These are phyloP conservation scores for Cheirogaleus major DNA, from an alignment of 2,797 vertebrate species.

Conservation along the genomic window DNA sequence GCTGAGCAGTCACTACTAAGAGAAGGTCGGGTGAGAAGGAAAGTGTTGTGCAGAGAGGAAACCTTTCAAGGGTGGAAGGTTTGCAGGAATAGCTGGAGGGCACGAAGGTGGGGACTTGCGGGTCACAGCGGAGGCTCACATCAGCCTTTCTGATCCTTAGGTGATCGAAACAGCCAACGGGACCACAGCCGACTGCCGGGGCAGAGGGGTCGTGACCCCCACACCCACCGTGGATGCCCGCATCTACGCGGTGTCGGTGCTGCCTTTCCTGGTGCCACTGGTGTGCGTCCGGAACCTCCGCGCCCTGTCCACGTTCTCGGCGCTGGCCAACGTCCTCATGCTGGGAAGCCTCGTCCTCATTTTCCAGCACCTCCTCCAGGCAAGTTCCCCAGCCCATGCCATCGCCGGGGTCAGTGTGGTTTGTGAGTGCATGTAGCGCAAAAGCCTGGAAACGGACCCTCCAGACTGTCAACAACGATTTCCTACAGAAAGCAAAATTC, in stretches of 20 bases:
- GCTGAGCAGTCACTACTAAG: background rate
- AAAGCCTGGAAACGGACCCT: background rate
- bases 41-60: background rate
- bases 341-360: slow-evolving; percentile 90
- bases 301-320: slow-evolving; percentile 90
- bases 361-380: slow-evolving; percentile 91
- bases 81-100: background rate
- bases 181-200: slow-evolving; percentile 89
- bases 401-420: accelerated
- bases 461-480: background rate
- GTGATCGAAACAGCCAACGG: slow-evolving; percentile 91
- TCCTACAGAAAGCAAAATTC: background rate
- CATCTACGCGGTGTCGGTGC: slow-evolving; percentile 91
- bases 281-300: slow-evolving; percentile 92
- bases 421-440: too few species aligned
- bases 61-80: background rate
- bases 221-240: slow-evolving; percentile 90
- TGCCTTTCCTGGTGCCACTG: slow-evolving; percentile 88
- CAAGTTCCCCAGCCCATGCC: slow-evolving; percentile 65
- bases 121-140: background rate
- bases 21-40: background rate
- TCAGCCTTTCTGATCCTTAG: slow-evolving; percentile 77
- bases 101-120: background rate
- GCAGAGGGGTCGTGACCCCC: slow-evolving; percentile 86
- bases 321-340: slow-evolving; percentile 92